Base-by-base conservation (phyloP, 2,113 vertebrate genomes). In the Climacteris rufus region DNA sequence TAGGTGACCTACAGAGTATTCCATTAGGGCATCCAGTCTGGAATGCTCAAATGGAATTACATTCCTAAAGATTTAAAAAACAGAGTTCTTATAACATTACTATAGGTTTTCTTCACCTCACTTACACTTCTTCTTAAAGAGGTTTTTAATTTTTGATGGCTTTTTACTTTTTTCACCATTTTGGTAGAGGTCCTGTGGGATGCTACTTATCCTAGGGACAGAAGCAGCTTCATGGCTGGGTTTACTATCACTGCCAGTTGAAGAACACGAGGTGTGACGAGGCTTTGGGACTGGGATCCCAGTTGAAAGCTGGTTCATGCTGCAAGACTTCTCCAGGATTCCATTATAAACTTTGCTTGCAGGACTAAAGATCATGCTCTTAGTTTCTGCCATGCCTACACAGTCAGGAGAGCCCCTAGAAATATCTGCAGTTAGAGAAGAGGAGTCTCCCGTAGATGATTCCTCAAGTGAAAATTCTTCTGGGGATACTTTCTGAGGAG, bases 271-370 rank as follows among this genome's bases (percentile, higher is more conserved):
- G 18, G 98, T 98, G 96, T 99, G 97, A 13, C 98, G 98, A 71
- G 98, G 98, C 69, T 98, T 99, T 30, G 98, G 85, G 78, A 95
- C 83, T 2, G 97, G 97, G 89, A 98, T 97, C 85, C 98, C 98
- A 27, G 98, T 96, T 7, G 99, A 98, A 94, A 99, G 98, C 96
- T 99, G 99, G 96, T 99, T 98, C 97, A 99, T 98, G 98, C 99
- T 99, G 98, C 99, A 99, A 59, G 99, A 99, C 95, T 99, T 99
- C 98, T 99, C 99, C 98, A 99, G 95, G 94, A 99, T 98, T 97
- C 99, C 99, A 44, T 99, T 99, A 98, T 99, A 99, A 89, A 98
- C 95, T 95, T 99, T 98, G 94, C 98, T 99, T 23, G 98, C 98
- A 42, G 98, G 98, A 35, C 98, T 98, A 96, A 99, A 99, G 87